A percentile compares a stretch with the other conserved stretches of the same genome.
Conservation (phyloP, 2,888 invertebrate species). For the Orthonevra nobilis region DNA sequence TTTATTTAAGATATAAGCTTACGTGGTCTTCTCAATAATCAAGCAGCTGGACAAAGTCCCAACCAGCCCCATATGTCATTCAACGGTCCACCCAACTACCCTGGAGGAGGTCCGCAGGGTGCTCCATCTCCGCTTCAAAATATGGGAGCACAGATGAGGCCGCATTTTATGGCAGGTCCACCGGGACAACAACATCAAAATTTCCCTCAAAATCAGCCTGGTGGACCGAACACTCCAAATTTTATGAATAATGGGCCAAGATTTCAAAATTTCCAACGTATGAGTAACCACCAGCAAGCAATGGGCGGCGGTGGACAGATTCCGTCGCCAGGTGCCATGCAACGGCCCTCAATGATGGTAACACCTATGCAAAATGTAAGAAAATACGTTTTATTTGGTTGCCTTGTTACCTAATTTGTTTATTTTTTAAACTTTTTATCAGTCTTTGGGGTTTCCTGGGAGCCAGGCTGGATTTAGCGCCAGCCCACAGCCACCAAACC, state of each 20-base stretch:
- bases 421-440: conserved; percentile 38
- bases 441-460: conserved; percentile 80
- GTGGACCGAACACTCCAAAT: conserved; percentile 79
- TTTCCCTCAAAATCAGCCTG: conserved; percentile 78
- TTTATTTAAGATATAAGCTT: conserved; percentile 78
- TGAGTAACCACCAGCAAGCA: conserved; percentile 82
- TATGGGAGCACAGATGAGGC: conserved; percentile 78
- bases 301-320: conserved; percentile 77
- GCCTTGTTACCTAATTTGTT: conserved; percentile 5
- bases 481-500: conserved; percentile 78
- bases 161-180: conserved; percentile 79
- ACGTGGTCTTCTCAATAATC: conserved; percentile 80
- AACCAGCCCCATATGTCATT: conserved; percentile 78
- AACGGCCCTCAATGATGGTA: conserved; percentile 78
- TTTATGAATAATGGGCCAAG: conserved; percentile 80
- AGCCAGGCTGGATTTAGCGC: conserved; percentile 81
- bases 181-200: conserved; percentile 79
- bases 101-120: conserved; percentile 78
- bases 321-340: conserved; percentile 77
- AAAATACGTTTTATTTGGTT: conserved; percentile 66
- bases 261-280: conserved; percentile 79
- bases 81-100: conserved; percentile 78
- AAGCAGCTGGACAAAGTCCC: conserved; percentile 78
- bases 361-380: conserved; percentile 81
- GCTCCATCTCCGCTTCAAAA: conserved; percentile 78